Conservation (phyloP, 2,113 vertebrate species). For the Mesitornis unicolor region DNA sequence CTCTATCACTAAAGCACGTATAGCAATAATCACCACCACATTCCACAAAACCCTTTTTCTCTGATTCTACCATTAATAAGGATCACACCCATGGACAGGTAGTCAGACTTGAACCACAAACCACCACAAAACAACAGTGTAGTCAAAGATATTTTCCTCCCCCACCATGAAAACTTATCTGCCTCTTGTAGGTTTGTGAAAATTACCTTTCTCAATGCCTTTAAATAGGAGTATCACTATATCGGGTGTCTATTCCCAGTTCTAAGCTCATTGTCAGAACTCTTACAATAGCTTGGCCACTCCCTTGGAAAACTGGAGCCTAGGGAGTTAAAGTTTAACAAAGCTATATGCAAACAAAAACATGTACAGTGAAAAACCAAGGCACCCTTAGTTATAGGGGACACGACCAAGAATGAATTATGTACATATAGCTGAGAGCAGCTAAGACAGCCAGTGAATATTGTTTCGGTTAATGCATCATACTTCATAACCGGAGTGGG, state of each 20-base stretch:
- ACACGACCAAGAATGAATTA: neutral
- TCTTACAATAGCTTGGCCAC: neutral
- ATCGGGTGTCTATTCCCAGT: neutral
- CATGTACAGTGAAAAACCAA: neutral
- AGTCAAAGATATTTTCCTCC: neutral
- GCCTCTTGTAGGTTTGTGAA: neutral
- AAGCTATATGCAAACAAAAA: neutral
- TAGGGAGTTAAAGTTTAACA: neutral
- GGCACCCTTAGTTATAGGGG: neutral
- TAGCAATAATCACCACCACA: neutral
- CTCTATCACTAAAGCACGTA: neutral
- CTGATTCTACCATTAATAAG: neutral
- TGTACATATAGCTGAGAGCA: neutral
- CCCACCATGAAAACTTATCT: neutral
- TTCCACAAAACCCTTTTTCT: neutral
- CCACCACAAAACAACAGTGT: neutral
- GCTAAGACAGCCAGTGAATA: neutral
- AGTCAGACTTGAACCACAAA: neutral
- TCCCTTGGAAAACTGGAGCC: neutral
- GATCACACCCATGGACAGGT: neutral
- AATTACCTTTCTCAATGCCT: neutral
- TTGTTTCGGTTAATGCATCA: neutral
- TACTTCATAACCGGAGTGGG: neutral
- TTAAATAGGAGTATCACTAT: neutral
- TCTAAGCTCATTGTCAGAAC: neutral